Evolutionary conservation across 2,113 vertebrate species (phyloP), one percentile per base, ranked within the genome.

Genomic region (Pluvialis apricaria): DNA sequence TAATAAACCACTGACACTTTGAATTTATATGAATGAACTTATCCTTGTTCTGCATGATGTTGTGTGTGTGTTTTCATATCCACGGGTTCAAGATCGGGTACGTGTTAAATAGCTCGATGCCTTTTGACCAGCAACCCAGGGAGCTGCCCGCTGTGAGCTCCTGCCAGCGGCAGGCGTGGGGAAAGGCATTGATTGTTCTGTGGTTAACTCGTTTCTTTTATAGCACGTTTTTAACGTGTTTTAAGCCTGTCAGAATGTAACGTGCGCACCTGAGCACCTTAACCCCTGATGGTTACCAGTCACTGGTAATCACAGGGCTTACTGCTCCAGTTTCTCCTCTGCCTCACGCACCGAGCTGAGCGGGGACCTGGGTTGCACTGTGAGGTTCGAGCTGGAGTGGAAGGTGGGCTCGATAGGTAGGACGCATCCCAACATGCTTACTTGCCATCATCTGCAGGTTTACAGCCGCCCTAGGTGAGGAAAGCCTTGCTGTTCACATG

Each of bases 391-490:
- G 9, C 24, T 73, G 0, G 57, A 57, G 28, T 15, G 16, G 11
- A 85, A 70, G 25, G 5, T 61, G 54, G 65, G 14, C 24, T 73
- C 61, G 21, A n/a, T n/a, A 77, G n/a, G 16, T 62, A 21, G 42
- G 28, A 38, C 0, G 0, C 36, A 65, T 70, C n/a, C 77, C 6
- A 2, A 0, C 32, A 31, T 66, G 6, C 16, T 88, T 12, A 2
- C 11, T 78, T 54, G 21, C 24, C 24, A 3, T 47, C 21, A 57
- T 52, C 15, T 34, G 12, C 38, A 55, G 26, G 34, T 19, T 26
- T 47, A 38, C 17, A 16, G 52, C 29, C 47, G 49, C 9, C n/a
- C 10, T n/a, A 6, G 5, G 3, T 82, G 44, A 76, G 58, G 29
- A 24, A 55, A 68, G 3, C 65, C 29, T 36, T 44, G 4, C 20